Evolutionary conservation across 2,113 vertebrate species (phyloP).

Genomic region (Panthera tigris): DNA sequence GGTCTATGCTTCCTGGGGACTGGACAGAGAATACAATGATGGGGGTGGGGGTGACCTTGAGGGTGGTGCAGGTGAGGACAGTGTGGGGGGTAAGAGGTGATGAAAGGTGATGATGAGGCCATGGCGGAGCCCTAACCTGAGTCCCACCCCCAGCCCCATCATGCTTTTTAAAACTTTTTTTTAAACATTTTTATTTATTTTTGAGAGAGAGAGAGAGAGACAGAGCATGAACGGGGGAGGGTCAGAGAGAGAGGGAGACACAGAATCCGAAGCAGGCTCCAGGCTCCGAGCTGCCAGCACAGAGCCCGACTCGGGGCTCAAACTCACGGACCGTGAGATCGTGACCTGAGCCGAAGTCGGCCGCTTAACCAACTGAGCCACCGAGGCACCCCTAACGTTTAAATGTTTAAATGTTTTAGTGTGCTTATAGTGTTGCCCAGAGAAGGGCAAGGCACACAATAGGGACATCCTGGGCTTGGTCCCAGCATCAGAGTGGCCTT

Average conservation of each 20-base stretch:
- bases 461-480: not conserved
- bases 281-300: no score
- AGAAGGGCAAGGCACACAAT: rapidly evolving
- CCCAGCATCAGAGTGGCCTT: not conserved
- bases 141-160: rapidly evolving
- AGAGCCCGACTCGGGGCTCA: no score
- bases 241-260: no score
- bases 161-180: not conserved
- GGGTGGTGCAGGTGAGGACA: not conserved
- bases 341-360: no score
- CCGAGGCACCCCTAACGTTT: no score
- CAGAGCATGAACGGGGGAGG: no score
- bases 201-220: no score
- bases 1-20: not conserved
- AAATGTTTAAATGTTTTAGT: not conserved
- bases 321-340: no score
- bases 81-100: not conserved
- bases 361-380: no score
- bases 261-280: no score
- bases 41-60: not conserved
- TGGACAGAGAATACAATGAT: not conserved
- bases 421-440: not conserved
- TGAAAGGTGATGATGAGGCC: not conserved
- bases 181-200: no score
- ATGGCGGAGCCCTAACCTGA: rapidly evolving